Conservation (phyloP, 2,113 vertebrate genomes). For the Corvus hawaiiensis region DNA sequence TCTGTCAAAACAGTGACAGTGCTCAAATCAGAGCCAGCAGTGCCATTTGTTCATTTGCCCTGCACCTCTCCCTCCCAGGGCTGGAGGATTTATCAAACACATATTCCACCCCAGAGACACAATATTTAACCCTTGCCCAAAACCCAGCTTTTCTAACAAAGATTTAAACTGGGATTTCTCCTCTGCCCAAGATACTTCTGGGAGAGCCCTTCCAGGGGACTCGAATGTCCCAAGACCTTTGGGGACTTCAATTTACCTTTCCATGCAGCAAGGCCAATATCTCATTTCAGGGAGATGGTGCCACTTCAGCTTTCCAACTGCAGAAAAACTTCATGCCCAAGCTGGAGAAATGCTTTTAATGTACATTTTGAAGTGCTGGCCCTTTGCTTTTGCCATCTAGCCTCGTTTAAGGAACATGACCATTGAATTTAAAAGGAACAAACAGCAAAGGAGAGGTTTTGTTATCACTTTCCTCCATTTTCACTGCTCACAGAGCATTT, state of each 20-base stretch:
- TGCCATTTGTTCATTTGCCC: slow-evolving; percentile 1
- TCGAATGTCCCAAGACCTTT: rapidly evolving
- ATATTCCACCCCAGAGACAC: background rate
- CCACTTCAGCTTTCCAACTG: background rate
- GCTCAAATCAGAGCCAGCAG: background rate
- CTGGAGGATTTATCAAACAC: background rate
- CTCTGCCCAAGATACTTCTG: background rate
- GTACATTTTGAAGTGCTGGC: rapidly evolving
- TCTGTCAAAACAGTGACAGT: background rate
- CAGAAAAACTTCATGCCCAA: background rate
- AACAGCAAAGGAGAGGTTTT: background rate
- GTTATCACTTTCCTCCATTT: background rate
- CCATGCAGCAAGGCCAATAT: background rate
- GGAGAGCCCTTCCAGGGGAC: background rate
- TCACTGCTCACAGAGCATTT: background rate
- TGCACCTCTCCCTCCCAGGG: background rate
- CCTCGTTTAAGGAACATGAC: background rate
- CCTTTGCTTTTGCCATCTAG: background rate
- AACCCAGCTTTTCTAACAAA: background rate
- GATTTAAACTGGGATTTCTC: background rate
- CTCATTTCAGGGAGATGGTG: background rate
- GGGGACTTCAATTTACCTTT: background rate
- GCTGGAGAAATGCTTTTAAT: background rate
- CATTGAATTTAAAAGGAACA: background rate
- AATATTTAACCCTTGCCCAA: background rate